Conservation (phyloP, 2,113 vertebrate species). For the Ciconia stormi region DNA sequence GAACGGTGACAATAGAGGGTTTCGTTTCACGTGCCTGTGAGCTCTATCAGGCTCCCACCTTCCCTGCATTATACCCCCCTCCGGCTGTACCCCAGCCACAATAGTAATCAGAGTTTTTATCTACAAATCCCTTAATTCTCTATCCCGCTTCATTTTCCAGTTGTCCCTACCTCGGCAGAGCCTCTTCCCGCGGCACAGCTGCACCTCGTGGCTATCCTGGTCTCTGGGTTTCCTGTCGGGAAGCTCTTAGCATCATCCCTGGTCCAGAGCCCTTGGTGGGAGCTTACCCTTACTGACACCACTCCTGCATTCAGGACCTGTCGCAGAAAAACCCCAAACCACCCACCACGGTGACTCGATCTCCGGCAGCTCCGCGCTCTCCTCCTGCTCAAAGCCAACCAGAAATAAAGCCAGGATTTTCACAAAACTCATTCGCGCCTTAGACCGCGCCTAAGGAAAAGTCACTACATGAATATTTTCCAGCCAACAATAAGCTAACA, state of each 20-base stretch:
- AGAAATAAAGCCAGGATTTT: neutral
- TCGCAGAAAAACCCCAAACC: neutral
- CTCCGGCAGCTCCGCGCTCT: neutral
- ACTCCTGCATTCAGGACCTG: fast-evolving
- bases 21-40: neutral
- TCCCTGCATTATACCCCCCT: fast-evolving
- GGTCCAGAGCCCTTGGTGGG: neutral
- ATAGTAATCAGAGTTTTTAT: neutral
- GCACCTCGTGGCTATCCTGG: neutral
- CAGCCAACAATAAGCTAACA: neutral
- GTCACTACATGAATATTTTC: neutral
- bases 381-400: neutral
- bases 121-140: neutral
- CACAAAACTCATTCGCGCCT: neutral
- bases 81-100: neutral
- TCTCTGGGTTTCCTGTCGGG: neutral
- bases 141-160: neutral
- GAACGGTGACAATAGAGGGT: neutral
- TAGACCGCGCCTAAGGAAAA: neutral
- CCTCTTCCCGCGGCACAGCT: fast-evolving
- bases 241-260: neutral
- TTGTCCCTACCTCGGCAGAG: neutral
- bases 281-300: neutral
- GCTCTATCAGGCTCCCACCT: neutral
- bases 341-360: fast-evolving